phyloP scores from a whole-genome alignment of 2,888 invertebrate species.

The Melangyna quadrimaculata region DNA sequence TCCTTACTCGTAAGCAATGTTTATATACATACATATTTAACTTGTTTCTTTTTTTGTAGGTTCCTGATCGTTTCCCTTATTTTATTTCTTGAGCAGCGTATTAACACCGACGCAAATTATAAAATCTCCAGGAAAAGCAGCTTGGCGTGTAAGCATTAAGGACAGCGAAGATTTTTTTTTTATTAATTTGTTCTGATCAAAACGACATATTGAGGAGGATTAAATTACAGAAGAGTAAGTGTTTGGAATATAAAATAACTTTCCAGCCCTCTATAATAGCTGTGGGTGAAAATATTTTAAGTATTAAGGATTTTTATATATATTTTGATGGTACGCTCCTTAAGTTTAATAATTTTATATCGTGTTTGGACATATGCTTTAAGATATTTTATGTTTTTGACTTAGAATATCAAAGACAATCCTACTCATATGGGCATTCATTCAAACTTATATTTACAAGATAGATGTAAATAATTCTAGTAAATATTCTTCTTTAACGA shows the following conservation, averaged over 20 bases:
- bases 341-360: conserved; percentile 20
- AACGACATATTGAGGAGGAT: conserved; percentile 5
- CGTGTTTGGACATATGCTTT: conserved; percentile 23
- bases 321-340: conserved; percentile 28
- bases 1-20: background rate
- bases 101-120: conserved; percentile 6
- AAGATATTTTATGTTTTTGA: conserved; percentile 39
- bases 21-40: too few relatives aligned
- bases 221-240: conserved; percentile 6
- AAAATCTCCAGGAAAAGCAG: conserved; percentile 12
- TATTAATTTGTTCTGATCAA: conserved; percentile 5
- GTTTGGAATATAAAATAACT: conserved; percentile 16
- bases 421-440: conserved; percentile 21
- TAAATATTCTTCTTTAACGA: conserved; percentile 24
- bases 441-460: conserved; percentile 33
- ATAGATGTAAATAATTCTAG: conserved; percentile 10
- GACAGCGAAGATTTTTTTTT: conserved; percentile 6
- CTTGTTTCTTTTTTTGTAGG: conserved; percentile 12
- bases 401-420: conserved; percentile 27
- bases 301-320: conserved; percentile 18
- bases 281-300: conserved; percentile 17
- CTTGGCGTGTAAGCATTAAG: conserved; percentile 22
- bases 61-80: conserved; percentile 12
- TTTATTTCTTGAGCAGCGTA: background rate
- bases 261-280: conserved; percentile 24